Base-by-base conservation (phyloP, 2,888 invertebrate genomes). In the Willowsia nigromaculata region DNA sequence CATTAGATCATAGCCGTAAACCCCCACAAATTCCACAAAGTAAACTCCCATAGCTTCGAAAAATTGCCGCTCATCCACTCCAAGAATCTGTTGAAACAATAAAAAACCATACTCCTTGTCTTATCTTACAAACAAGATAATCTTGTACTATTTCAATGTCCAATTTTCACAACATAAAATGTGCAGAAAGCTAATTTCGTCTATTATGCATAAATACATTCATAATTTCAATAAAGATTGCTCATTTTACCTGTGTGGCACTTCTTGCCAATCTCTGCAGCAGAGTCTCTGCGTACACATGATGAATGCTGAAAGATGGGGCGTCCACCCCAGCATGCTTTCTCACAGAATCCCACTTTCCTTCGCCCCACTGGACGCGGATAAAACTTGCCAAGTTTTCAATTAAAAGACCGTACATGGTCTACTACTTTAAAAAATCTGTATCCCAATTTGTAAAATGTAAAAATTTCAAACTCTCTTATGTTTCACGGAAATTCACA, bases 331-430 rank as follows among this genome's bases (percentile, higher is more conserved):
- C 96, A 0, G 98, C 97, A 93, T 96, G 96, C 88, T 97, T 94
- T 86, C 98, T 94, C 90, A 99, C 97, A 93, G 97, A 97, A 93
- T 98, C 97, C 99, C 99, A 99, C 93, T 96, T 96, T 22, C 97
- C 97, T 93, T 98, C 98, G 0, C 99, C 99, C 94, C 98, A 99
- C n/a, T 96, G 96, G 93, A 96, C 96, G 90, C 97, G 96, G 93
- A 99, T 97, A 94, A 96, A 98, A 94, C 98, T 98, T 93, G 97
- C 96, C 95, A 99, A 96, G 93, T 98, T 98, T 94, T 99, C 99
- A 93, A 99, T 94, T 59, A 99, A 96, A 91, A 99, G 95, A 47
- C 99, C 99, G 95, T 99, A 99, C 99, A 99, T 99, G 11, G 5
- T 47, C 15, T 47, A 15, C 11, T 47, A 2, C 2, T 37, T 37